Conservation (phyloP, 2,888 invertebrate species). For the Plagiodera versicolora region DNA sequence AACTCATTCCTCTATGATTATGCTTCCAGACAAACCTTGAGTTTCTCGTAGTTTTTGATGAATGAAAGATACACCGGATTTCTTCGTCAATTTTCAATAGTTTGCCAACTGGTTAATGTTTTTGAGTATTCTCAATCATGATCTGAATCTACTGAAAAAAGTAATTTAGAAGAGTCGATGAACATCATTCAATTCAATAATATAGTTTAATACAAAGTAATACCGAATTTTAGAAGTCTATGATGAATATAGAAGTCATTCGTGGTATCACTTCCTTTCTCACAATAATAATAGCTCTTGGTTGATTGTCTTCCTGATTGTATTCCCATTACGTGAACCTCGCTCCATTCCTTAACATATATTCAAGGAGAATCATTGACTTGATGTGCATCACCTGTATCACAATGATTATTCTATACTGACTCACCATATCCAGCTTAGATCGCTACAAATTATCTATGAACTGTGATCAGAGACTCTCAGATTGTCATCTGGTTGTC, state of each 20-base stretch:
- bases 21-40: too few relatives aligned
- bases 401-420: neutral
- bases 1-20: too few relatives aligned
- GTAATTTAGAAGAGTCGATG: too few relatives aligned
- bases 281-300: neutral
- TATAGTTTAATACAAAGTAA: too few relatives aligned
- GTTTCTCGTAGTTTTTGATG: too few relatives aligned
- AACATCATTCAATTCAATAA: too few relatives aligned
- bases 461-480: constrained; percentile 38
- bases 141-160: too few relatives aligned
- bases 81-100: too few relatives aligned
- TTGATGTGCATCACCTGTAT: neutral
- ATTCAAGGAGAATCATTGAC: neutral
- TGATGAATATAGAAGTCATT: neutral
- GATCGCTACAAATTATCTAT: constrained; percentile 25
- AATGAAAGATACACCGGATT: too few relatives aligned
- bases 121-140: too few relatives aligned
- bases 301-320: neutral
- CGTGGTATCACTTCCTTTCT: neutral
- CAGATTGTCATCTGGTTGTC: constrained; percentile 47
- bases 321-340: neutral
- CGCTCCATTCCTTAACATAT: neutral
- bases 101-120: too few relatives aligned
- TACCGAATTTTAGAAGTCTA: too few relatives aligned
- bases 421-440: neutral